A percentile compares a stretch with the other conserved stretches of the same genome.
phyloP scores from a whole-genome alignment of 2,888 invertebrate genomes.

The Plagodis dolabraria region DNA sequence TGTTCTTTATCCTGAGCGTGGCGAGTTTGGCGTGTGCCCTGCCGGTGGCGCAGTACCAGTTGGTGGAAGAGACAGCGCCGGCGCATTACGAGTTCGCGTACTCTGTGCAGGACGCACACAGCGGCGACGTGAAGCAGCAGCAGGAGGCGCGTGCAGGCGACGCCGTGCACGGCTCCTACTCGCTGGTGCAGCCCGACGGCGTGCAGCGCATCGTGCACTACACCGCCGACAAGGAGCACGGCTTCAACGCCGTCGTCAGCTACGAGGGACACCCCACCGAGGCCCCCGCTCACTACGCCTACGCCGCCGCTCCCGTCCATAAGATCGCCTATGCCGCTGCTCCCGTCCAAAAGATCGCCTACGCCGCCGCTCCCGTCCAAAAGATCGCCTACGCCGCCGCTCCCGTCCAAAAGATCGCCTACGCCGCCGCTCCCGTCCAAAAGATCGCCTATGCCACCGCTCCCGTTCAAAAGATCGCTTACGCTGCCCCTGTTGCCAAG shows the following conservation, averaged over 20 bases:
- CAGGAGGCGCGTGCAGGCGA: constrained; percentile 74
- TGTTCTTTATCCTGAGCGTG: constrained; percentile 39
- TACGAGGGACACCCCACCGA: constrained; percentile 70
- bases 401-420: constrained; percentile 42
- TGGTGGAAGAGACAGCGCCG: constrained; percentile 59
- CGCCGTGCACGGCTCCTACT: constrained; percentile 75
- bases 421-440: constrained; percentile 37
- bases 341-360: constrained; percentile 41
- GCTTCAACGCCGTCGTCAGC: constrained; percentile 77
- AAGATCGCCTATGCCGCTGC: constrained; percentile 25
- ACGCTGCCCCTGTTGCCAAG: constrained; percentile 41
- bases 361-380: constrained; percentile 48
- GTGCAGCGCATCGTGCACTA: constrained; percentile 75
- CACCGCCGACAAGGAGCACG: constrained; percentile 70
- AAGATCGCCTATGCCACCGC: constrained; percentile 49
- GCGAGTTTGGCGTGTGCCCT: constrained; percentile 42
- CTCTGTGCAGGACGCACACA: constrained; percentile 73
- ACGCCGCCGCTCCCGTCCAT: constrained; percentile 45
- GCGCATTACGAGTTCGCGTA: constrained; percentile 76
- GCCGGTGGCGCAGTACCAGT: constrained; percentile 59
- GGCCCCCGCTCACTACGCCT: constrained; percentile 43
- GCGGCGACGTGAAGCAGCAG: constrained; percentile 77
- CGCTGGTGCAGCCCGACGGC: constrained; percentile 77
- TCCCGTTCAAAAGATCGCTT: too few relatives aligned
- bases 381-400: constrained; percentile 36